phyloP scores from a whole-genome alignment of 2,113 vertebrate genomes.

The Laticauda laticaudata region DNA sequence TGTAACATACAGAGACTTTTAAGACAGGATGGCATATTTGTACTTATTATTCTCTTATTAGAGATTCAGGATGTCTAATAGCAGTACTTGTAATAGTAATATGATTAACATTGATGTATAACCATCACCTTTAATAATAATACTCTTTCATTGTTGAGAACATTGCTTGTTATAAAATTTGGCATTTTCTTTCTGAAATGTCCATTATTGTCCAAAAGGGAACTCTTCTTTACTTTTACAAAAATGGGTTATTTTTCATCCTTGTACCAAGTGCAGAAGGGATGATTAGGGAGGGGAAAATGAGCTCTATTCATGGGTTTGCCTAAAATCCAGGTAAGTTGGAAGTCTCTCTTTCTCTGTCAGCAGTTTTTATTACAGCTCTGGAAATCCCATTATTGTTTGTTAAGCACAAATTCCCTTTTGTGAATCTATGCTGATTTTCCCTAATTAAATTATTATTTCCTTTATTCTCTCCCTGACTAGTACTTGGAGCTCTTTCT shows the following conservation, averaged over 20 bases:
- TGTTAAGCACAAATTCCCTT: conserved; percentile 46
- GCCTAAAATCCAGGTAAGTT: conserved; percentile 41
- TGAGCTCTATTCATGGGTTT: neutral
- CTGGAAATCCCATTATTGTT: conserved; percentile 39
- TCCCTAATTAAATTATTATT: conserved; percentile 57
- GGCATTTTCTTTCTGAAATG: neutral
- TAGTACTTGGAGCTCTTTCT: conserved; percentile 27
- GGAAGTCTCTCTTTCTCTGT: conserved; percentile 38
- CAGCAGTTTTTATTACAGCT: conserved; percentile 42
- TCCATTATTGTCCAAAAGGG: neutral
- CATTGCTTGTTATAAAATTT: neutral
- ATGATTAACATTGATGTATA: neutral
- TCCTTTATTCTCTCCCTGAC: conserved; percentile 39
- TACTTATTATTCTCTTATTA: neutral
- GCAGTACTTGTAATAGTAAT: neutral
- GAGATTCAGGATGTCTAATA: neutral
- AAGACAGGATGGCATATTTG: neutral
- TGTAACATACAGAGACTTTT: neutral
- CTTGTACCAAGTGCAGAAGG: neutral
- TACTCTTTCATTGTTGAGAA: neutral
- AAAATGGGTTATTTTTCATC: neutral
- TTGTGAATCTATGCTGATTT: conserved; percentile 52
- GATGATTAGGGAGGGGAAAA: neutral
- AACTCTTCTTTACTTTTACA: neutral
- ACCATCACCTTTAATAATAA: neutral